Conservation (phyloP, 2,888 invertebrate genomes). For the Abrostola triplasia region DNA sequence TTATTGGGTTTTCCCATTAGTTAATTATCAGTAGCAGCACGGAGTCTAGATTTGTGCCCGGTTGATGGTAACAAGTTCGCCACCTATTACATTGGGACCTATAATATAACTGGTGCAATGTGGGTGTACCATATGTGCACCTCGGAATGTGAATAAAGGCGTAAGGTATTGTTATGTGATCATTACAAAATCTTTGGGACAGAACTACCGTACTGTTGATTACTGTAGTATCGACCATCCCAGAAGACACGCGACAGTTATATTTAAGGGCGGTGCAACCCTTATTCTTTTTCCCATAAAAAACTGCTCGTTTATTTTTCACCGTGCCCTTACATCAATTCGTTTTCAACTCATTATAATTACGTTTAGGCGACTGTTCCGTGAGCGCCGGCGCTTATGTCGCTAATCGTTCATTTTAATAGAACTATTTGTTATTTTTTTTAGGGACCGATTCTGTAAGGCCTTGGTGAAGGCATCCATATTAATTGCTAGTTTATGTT, state of each 20-base stretch:
- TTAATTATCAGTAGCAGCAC: too few species aligned
- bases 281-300: conserved; percentile 21
- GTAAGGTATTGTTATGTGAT: too few species aligned
- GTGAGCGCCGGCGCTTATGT: conserved; percentile 69
- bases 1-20: too few species aligned
- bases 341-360: conserved; percentile 78
- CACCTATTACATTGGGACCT: too few species aligned
- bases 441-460: conserved; percentile 45
- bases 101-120: too few species aligned
- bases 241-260: not conserved
- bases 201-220: not conserved
- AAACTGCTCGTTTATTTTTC: conserved; percentile 35
- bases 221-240: not conserved
- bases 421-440: conserved; percentile 68
- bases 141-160: too few species aligned
- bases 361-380: conserved; percentile 67
- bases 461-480: conserved; percentile 10
- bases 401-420: conserved; percentile 72
- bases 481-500: conserved; percentile 16
- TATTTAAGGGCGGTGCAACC: not conserved
- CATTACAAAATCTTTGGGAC: too few species aligned
- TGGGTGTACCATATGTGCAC: too few species aligned
- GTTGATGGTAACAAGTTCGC: too few species aligned
- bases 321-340: conserved; percentile 32
- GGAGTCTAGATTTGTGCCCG: too few species aligned